Base-by-base conservation (phyloP, 2,113 vertebrate genomes). In the Anguilla rostrata region DNA sequence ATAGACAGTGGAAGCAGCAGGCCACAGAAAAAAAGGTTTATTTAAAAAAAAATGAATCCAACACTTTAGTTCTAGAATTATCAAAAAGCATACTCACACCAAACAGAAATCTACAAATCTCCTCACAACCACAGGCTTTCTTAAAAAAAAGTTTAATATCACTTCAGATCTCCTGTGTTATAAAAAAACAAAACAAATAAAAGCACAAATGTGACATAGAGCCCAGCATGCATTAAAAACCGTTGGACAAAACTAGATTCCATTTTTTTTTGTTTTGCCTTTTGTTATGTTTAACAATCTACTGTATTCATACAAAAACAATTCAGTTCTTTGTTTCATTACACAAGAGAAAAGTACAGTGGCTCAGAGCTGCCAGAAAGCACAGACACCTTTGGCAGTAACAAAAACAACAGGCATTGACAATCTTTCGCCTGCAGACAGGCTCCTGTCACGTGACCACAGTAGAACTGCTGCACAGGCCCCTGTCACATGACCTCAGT, bases 321-420 rank as follows among this genome's bases (percentile, higher is more conserved):
- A 78, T 85, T 80, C 34, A 80, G 84, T 49, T 53, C 43, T 78
- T 81, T 60, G 16, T 81, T 81, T 86, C 79, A 81, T 82, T 86
- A 92, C 90, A 90, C 79, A 41, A 84, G 11, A 43, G 41, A 66
- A n/a, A 15, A n/a, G 71, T 86, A 84, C 79, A 75, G 22, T 83
- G 86, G 81, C 84, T n/a, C 34, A 83, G 29, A 87, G 86, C 84
- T 87, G 87, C 87, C 85, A 78, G 83, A 89, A 83, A 86, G 82
- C 53, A 80, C 14, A 49, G 78, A 80, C 39, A 80, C 78, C 78
- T 41, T 80, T 40, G 78, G 78, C 81, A 82, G 46, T 34, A n/a
- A 56, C 8, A 49, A 82, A 14, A n/a, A 49, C 2, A 53, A n/a
- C 60, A 66, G 60, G 60, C 60, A 66, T n/a, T n/a, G 5, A 75